Base-by-base conservation (phyloP, 2,888 invertebrate genomes). In the Dioctria linearis region DNA sequence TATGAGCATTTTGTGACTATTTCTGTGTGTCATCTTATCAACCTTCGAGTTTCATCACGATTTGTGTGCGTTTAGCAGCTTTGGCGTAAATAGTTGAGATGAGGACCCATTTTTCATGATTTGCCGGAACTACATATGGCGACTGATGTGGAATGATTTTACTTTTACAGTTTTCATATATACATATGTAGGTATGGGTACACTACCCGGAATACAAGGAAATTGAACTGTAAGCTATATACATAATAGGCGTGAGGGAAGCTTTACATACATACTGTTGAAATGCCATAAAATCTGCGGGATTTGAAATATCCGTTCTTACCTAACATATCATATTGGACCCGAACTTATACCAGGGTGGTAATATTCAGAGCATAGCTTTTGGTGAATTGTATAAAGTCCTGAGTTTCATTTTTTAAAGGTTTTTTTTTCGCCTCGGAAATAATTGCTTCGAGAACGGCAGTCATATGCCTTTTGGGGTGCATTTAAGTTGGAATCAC, bases 81-180 rank as follows among this genome's bases (percentile, higher is more conserved):
- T 25, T 25, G 25, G 25, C 25, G 25, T 25, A 25, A 1, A 25
- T 25, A 25, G 25, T 25, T 46, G 8, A 25, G 65, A 67, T 42
- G 40, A 42, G 46, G 43, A 67, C 5, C 67, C 43, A 67, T 46
- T 67, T 67, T 67, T 67, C 67, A 67, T 67, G 25, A 42, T 67
- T 25, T 2, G 25, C 67, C 67, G 67, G 13, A 67, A 67, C 46
- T 46, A 46, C 46, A 8, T 25, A 25, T 25, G 25, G 25, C 25
- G 25, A 2, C 25, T 25, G 46, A 6, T 8, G 46, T 6, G 8
- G 46, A 8, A 46, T 46, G 46, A 1, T 46, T 46, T 67, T 43
- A 46, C 49, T 46, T 46, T 43, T 67, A 46, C 25, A 25, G 42
- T 13, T 49, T 42, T 40, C n/a, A 65, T 65, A 65, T n/a, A 49